Evolutionary conservation across 2,113 vertebrate genomes (phyloP).

Genomic region (Tragelaphus scriptus): DNA sequence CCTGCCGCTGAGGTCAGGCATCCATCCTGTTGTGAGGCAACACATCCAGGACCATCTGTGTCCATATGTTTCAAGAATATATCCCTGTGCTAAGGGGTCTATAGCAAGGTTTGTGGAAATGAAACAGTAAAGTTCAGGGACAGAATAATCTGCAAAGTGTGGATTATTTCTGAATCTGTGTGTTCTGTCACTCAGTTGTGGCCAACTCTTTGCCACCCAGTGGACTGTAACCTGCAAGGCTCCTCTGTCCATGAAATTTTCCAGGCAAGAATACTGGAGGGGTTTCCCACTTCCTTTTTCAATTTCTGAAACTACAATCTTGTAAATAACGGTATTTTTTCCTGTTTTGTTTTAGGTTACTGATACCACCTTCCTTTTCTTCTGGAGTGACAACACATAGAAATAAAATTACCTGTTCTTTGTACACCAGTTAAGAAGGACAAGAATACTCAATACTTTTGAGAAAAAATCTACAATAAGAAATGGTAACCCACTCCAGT

Average conservation of each 20-base stretch:
- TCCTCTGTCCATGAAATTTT: background rate
- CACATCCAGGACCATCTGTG: constrained; percentile 10
- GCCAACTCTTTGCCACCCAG: background rate
- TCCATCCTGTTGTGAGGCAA: background rate
- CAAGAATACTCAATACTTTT: background rate
- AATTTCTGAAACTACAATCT: background rate
- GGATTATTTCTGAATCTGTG: background rate
- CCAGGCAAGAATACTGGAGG: background rate
- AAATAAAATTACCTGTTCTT: background rate
- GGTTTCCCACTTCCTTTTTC: background rate
- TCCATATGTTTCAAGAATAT: constrained; percentile 9
- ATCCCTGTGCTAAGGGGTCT: background rate
- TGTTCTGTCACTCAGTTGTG: background rate
- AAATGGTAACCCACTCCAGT: background rate
- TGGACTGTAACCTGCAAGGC: background rate
- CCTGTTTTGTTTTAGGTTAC: background rate
- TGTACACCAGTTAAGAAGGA: background rate
- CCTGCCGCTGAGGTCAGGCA: background rate
- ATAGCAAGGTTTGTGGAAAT: background rate
- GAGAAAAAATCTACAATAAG: background rate
- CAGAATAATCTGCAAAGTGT: background rate
- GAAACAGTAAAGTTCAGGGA: background rate
- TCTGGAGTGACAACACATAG: background rate
- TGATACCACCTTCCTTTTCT: background rate
- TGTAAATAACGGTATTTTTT: background rate